phyloP scores from a whole-genome alignment of 2,797 vertebrate species.

The Enoplosus armatus region DNA sequence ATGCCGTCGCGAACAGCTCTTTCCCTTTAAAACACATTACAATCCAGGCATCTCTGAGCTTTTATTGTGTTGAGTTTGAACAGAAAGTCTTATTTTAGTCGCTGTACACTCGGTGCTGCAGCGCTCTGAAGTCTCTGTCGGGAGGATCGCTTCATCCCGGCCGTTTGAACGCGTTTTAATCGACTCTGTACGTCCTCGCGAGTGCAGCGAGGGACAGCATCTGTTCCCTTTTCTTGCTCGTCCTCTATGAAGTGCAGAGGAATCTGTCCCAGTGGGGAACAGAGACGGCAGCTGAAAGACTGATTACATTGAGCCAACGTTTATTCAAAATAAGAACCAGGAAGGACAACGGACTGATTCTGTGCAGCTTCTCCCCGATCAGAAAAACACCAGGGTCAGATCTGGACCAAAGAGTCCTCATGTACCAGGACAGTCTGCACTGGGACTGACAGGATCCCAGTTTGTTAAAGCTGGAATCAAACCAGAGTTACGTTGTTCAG shows the following conservation, averaged over 20 bases:
- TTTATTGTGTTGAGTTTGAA: neutral
- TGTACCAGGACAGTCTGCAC: neutral
- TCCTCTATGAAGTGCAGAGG: conserved; percentile 11
- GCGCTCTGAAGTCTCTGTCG: neutral
- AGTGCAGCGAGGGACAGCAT: neutral
- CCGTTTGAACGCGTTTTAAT: conserved; percentile 3
- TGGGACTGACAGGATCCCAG: neutral
- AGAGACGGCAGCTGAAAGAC: neutral
- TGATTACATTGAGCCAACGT: neutral
- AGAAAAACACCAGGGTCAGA: neutral
- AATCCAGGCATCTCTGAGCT: neutral
- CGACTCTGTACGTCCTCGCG: neutral
- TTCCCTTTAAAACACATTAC: neutral
- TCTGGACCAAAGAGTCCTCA: neutral
- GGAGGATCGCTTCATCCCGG: neutral
- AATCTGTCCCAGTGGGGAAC: neutral
- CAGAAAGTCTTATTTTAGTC: neutral
- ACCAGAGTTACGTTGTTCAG: neutral
- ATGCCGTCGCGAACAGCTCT: neutral
- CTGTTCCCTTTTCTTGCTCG: neutral
- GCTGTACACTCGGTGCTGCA: neutral
- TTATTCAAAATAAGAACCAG: neutral
- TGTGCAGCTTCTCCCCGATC: neutral
- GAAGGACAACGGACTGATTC: neutral
- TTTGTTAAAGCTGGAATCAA: neutral